Percentiles rank a stretch among this genome's conserved stretches.
phyloP scores from a whole-genome alignment of 2,113 vertebrate species.

The Apodemus sylvaticus region DNA sequence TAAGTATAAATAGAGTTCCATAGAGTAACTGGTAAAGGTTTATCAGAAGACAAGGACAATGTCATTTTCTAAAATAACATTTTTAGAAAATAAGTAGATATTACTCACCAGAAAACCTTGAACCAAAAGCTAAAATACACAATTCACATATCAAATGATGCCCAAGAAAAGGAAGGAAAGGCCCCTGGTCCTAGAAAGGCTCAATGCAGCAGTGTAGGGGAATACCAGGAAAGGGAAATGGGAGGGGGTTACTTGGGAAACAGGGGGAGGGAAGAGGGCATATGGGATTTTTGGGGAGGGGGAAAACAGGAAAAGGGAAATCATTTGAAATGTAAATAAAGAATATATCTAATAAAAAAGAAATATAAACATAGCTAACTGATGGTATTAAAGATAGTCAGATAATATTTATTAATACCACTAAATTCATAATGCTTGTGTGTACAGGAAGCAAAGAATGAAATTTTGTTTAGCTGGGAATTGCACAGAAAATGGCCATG shows the following conservation, averaged over 20 bases:
- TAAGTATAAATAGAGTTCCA: neutral
- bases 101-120: neutral
- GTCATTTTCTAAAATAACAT: neutral
- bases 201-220: no score
- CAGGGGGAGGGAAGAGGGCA: no score
- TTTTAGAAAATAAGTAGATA: neutral
- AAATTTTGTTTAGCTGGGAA: neutral
- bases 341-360: neutral
- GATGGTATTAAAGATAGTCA: neutral
- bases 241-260: no score
- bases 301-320: no score
- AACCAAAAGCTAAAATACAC: neutral
- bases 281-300: no score
- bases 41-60: rapidly evolving
- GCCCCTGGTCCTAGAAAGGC: no score
- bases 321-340: no score
- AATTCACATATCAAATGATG: no score
- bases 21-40: neutral
- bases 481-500: neutral
- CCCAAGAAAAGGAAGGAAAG: no score
- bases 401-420: neutral
- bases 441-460: neutral
- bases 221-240: no score
- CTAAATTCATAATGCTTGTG: neutral
- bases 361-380: neutral